phyloP scores from a whole-genome alignment of 2,113 vertebrate species.

The Bucco capensis region DNA sequence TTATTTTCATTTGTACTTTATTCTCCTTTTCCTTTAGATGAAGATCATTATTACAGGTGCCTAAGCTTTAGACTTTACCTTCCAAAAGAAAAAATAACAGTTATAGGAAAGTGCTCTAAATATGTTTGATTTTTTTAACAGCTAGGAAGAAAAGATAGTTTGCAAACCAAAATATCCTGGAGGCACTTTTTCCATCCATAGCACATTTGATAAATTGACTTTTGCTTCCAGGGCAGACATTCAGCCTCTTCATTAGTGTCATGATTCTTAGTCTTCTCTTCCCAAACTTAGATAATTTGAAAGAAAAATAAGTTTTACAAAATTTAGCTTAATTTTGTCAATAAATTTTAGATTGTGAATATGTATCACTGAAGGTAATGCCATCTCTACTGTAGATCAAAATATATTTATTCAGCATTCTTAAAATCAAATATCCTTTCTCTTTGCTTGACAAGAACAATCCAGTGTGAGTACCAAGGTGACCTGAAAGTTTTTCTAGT shows the following conservation, averaged over 20 bases:
- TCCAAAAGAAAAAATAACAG: not conserved
- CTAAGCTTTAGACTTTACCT: not conserved
- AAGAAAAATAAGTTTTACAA: not conserved
- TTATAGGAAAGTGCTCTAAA: not conserved
- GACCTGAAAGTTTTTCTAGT: not conserved
- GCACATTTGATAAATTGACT: not conserved
- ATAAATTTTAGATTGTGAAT: not conserved
- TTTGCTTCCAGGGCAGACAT: not conserved
- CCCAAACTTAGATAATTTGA: not conserved
- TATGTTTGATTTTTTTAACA: not conserved
- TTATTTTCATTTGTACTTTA: not conserved
- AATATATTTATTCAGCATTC: not conserved
- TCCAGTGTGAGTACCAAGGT: not conserved
- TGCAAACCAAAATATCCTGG: not conserved
- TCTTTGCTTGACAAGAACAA: not conserved
- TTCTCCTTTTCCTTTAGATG: not conserved
- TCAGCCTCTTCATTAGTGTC: not conserved
- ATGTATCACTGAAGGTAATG: not conserved
- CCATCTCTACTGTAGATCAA: not conserved
- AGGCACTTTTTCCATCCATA: not conserved
- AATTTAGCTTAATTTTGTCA: not conserved
- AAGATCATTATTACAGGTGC: not conserved
- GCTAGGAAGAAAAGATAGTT: not conserved
- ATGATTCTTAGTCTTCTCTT: not conserved
- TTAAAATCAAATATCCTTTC: not conserved